Base-by-base conservation (phyloP, 2,888 invertebrate genomes). In the Oegoconia quadripuncta region DNA sequence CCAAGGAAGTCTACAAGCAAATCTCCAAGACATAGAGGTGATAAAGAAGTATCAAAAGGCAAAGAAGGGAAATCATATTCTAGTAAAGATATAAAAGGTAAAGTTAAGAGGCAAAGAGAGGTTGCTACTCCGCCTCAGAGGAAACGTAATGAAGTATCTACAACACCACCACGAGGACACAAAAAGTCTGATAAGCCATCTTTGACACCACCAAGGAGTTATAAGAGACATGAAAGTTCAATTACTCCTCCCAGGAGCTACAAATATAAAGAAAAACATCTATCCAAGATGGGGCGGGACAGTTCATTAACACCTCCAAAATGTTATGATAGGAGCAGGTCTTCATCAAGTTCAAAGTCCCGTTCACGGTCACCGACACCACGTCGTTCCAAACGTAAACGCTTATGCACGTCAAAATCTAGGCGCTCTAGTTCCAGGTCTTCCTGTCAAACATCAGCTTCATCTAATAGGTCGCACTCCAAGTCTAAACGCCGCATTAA, bases 251-350 rank as follows among this genome's bases (percentile, higher is more conserved):
- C 68, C 2, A 72, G 55, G 46, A 64, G 54, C 28, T 67, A 62
- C 40, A 74, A 74, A 47, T 55, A 58, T 26, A 65, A 68, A 41
- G 64, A 68, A 15, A 57, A 61, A 2, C 59, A 66, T 1, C 57
- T 67, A 12, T 55, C 62, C n/a, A 66, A 62, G 39, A 79, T 69
- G 42, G 50, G 39, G 6, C 66, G 70, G 50, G 75, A 83, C 7
- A 72, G 65, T 50, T 80, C 81, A 0, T 48, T 84, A 30, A 84
- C 86, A 5, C 84, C 86, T 8, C 84, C 86, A 0, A 79, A 77
- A 44, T 72, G 78, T 48, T 86, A 87, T 40, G 76, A 76, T 2
- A 60, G 77, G 42, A 69, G 59, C 42, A 55, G 52, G n/a, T 74
- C 75, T 0, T 59, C 63, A 6, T 70, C 71, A 1, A 75, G 68